A percentile compares a stretch with the other conserved stretches of the same genome.
These are phyloP conservation scores for Syndactyla subalaris DNA, from an alignment of 2,797 vertebrate species.

Conservation along the genomic window DNA sequence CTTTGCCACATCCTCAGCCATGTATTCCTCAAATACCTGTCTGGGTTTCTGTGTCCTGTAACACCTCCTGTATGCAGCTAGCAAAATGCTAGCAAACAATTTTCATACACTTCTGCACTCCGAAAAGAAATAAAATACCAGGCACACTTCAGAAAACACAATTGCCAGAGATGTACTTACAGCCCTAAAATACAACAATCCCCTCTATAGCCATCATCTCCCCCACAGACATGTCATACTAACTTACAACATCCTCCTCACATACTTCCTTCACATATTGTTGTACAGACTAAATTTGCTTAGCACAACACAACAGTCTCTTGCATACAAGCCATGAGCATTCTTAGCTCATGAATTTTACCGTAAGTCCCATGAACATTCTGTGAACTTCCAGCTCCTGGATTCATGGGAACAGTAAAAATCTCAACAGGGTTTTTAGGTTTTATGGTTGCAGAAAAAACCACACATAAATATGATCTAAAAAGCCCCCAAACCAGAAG, in stretches of 20 bases:
- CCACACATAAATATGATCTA: not conserved
- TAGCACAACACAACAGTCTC: not conserved
- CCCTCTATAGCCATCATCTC: not conserved
- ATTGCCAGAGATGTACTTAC: not conserved
- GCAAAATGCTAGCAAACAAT: not conserved
- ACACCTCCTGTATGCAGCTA: not conserved
- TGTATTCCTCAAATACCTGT: not conserved
- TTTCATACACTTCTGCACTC: not conserved
- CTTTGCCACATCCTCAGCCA: not conserved
- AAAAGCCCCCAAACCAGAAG: slow-evolving; percentile 31
- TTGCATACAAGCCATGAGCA: not conserved
- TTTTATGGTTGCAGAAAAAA: slow-evolving; percentile 41
- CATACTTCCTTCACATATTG: not conserved
- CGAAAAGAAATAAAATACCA: not conserved
- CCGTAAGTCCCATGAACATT: not conserved
- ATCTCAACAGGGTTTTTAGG: slow-evolving; percentile 17
- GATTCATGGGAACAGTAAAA: slow-evolving; percentile 54
- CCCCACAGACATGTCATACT: not conserved
- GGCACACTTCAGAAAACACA: not conserved
- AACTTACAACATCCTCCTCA: not conserved
- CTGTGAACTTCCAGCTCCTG: slow-evolving; percentile 39
- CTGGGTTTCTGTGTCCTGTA: not conserved
- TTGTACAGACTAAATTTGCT: not conserved
- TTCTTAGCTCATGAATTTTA: slow-evolving; percentile 32
- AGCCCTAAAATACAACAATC: not conserved